Percentiles rank a stretch among this genome's conserved stretches.
phyloP scores from a whole-genome alignment of 2,888 invertebrate genomes.

The Latrodectus hesperus region DNA sequence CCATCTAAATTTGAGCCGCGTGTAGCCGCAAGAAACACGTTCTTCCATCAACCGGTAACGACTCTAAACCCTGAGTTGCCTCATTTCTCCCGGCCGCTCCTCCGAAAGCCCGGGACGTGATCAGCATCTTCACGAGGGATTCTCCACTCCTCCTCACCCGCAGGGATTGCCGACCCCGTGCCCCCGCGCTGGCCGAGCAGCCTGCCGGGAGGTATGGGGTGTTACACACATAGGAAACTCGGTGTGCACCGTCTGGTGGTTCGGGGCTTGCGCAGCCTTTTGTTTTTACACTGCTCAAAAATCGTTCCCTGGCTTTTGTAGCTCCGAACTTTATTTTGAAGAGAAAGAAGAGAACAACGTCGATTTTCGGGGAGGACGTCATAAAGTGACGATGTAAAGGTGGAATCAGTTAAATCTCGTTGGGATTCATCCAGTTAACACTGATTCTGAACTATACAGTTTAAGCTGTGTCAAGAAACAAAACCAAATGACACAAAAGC shows the following conservation, averaged over 20 bases:
- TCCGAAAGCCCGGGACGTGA: constrained; percentile 46
- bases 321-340: too few species aligned
- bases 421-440: too few species aligned
- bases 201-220: constrained; percentile 6
- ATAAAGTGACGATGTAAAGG: too few species aligned
- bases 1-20: constrained; percentile 64
- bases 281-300: too few species aligned
- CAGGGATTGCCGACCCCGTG: not conserved
- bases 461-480: too few species aligned
- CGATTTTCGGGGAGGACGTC: too few species aligned
- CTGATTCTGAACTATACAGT: too few species aligned
- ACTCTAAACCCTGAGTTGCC: constrained; percentile 65
- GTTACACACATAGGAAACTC: constrained; percentile 3
- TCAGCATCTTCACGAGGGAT: constrained; percentile 28
- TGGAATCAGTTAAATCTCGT: too few species aligned
- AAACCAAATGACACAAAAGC: too few species aligned
- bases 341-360: too few species aligned
- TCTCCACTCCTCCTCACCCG: not conserved
- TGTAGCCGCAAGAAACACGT: constrained; percentile 59
- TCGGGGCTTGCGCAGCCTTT: not conserved
- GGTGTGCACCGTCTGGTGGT: constrained; percentile 6
- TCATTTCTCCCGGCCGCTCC: constrained; percentile 52
- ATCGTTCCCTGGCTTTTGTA: too few species aligned
- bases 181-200: not conserved
- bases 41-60: constrained; percentile 66